Evolutionary conservation across 92 coral and sea anemone genomes (phyloP).

Genomic region (Porites rus): DNA sequence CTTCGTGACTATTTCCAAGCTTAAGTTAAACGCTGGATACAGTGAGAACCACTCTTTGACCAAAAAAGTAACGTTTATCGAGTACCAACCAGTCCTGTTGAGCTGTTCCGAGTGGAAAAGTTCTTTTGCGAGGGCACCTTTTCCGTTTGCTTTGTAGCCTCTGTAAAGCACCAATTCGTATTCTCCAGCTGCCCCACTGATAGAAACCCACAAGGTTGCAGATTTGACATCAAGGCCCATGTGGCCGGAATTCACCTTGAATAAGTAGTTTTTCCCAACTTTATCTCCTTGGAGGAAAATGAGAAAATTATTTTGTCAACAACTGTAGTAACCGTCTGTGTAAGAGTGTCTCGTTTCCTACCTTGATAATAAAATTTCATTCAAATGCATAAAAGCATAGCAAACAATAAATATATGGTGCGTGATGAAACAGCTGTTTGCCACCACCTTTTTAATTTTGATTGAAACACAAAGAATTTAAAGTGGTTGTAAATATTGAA

Average conservation of each 20-base stretch:
- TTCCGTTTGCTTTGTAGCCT: neutral
- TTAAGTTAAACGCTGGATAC: neutral
- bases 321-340: neutral
- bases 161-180: constrained; percentile 4
- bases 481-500: too few relatives aligned
- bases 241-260: constrained; percentile 5
- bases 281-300: neutral
- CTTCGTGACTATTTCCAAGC: neutral
- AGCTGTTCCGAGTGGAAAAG: constrained; percentile 8
- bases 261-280: constrained; percentile 1
- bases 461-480: too few relatives aligned
- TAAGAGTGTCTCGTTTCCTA: neutral
- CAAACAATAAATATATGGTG: too few relatives aligned
- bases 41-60: constrained; percentile 28
- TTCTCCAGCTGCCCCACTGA: neutral
- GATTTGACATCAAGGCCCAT: constrained; percentile 3
- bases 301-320: neutral
- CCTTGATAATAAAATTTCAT: too few relatives aligned
- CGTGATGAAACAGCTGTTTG: too few relatives aligned
- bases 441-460: too few relatives aligned
- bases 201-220: constrained; percentile 33
- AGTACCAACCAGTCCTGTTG: constrained; percentile 39
- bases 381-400: too few relatives aligned
- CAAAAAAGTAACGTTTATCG: neutral
- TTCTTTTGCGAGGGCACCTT: neutral